Conservation (phyloP, 2,888 invertebrate genomes). For the Lissonota sp. region DNA sequence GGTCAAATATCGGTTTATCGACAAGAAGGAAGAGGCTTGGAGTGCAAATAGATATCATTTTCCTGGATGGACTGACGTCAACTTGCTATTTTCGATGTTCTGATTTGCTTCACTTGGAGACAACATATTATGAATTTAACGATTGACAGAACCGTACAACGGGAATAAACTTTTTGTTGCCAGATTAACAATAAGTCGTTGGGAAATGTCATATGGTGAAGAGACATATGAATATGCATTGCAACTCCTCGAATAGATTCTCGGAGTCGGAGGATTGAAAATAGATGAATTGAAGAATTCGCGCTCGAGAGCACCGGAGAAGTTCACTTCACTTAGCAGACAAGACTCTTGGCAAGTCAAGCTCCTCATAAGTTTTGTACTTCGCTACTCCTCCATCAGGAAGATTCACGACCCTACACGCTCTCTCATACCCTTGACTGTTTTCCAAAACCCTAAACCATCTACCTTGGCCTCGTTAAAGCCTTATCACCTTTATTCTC, state of each 20-base stretch:
- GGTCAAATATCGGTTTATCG: constrained; percentile 44
- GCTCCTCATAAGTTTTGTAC: constrained; percentile 12
- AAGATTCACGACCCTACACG: background rate
- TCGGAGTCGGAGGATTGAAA: constrained; percentile 52
- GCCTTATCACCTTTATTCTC: constrained; percentile 49
- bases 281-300: constrained; percentile 44
- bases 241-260: constrained; percentile 1
- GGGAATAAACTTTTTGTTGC: too few species aligned
- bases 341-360: too few species aligned
- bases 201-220: constrained; percentile 29
- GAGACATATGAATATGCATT: constrained; percentile 70
- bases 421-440: constrained; percentile 12
- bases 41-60: constrained; percentile 6
- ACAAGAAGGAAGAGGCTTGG: background rate
- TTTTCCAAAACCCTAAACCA: constrained; percentile 11
- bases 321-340: background rate
- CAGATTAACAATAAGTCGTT: background rate
- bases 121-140: too few species aligned
- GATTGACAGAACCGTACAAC: too few species aligned
- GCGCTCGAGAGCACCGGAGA: background rate
- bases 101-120: background rate
- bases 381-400: background rate
- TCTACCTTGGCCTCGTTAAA: constrained; percentile 5
- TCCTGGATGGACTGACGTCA: background rate
- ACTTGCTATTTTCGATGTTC: constrained; percentile 6